Percentiles rank a stretch among this genome's conserved stretches.
phyloP scores from a whole-genome alignment of 2,797 vertebrate genomes.

The Nyctalus aviator region DNA sequence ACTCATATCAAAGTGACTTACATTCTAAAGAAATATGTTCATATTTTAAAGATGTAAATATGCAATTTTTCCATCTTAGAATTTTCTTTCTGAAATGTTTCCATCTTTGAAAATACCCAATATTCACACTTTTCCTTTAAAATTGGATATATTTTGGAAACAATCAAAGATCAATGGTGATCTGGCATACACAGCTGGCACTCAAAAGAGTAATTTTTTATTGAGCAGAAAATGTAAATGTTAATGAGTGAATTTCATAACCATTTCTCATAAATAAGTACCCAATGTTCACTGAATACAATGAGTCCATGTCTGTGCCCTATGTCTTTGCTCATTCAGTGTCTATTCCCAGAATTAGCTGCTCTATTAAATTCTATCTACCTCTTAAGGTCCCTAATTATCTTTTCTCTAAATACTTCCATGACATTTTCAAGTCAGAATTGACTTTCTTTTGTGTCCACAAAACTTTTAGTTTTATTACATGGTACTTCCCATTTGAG shows the following conservation, averaged over 20 bases:
- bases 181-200: background rate
- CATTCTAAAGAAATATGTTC: background rate
- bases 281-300: background rate
- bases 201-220: background rate
- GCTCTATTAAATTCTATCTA: background rate
- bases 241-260: background rate
- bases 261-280: background rate
- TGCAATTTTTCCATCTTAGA: constrained; percentile 6
- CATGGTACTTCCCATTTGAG: background rate
- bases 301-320: background rate
- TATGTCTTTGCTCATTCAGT: background rate
- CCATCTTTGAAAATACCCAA: background rate
- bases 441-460: background rate
- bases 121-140: constrained; percentile 48
- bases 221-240: constrained; percentile 32
- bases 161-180: background rate
- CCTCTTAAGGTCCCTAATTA: background rate
- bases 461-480: background rate
- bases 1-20: constrained; percentile 12
- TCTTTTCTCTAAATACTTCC: background rate
- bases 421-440: constrained; percentile 31
- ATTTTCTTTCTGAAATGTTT: constrained; percentile 10
- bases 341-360: constrained; percentile 27
- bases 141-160: constrained; percentile 17
- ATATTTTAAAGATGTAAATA: constrained; percentile 43